Evolutionary conservation across 2,888 invertebrate genomes (phyloP), one percentile per base, ranked within the genome.

Genomic region (Troides helena): DNA sequence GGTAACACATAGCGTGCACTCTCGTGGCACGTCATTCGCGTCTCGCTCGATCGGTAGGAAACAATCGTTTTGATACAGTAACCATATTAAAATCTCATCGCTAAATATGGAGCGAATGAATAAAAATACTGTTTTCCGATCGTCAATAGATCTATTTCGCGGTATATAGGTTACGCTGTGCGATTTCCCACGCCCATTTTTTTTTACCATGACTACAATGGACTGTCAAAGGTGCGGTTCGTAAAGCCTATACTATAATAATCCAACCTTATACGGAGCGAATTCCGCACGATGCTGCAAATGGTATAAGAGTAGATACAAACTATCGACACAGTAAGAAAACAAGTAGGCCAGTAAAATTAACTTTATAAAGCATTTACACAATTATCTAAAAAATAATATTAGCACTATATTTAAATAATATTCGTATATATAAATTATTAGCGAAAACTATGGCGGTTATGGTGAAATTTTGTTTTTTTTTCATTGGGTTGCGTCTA

Each of bases 251-350:
- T 18, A 62, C 67, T 67, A 72, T 71, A 73, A 73, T 78, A 75
- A 77, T 75, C 78, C 74, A 79, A 80, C 89, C 89, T 87, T 90
- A 90, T 89, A 90, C 80, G 90, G 90, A 71, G 69, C 77, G 88
- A 87, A 88, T 89, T 85, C 87, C 86, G 79, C 78, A 77, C 81
- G 78, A 75, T 77, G 81, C 82, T 81, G 72, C 80, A 74, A 80
- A 83, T 83, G 84, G 84, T 81, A 81, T 83, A 85, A 85, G 39
- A 50, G 7, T 23, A 0, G 6, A 21, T 30, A 18, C 23, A 53
- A 75, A 77, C 50, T 46, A 62, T 50, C 62, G 46, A 56, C 23
- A 17, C 14, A 30, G 30, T 21, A 21, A 21, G 56, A 56, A 56
- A 56, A 56, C n/a, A 56, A 56, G 8, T 56, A 56, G 56, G 21